These are phyloP conservation scores for Takifugu rubripes DNA, from an alignment of 2,797 vertebrate species.

Conservation along the genomic window DNA sequence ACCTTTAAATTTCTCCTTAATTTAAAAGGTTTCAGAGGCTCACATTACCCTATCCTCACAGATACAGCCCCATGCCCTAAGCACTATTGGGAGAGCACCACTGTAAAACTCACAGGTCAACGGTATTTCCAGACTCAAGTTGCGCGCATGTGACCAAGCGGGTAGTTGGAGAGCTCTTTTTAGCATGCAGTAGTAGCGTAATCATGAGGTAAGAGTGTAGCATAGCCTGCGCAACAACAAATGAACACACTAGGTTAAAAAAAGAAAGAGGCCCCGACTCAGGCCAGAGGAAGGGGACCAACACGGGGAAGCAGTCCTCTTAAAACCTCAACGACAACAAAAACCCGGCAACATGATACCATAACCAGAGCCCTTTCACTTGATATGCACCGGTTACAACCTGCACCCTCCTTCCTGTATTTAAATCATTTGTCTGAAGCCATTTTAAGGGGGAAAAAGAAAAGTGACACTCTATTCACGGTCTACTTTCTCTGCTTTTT, in stretches of 20 bases:
- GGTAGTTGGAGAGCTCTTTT: constrained; percentile 11
- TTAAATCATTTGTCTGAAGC: constrained; percentile 25
- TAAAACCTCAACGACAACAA: constrained; percentile 53
- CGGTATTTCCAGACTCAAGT: constrained; percentile 40
- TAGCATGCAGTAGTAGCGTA: constrained; percentile 8
- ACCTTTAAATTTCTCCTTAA: background rate
- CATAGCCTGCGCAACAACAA: constrained; percentile 23
- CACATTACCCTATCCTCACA: constrained; percentile 20
- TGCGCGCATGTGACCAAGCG: constrained; percentile 41
- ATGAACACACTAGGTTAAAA: constrained; percentile 42
- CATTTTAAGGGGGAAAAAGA: constrained; percentile 44
- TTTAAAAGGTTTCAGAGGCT: constrained; percentile 3
- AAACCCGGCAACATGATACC: constrained; percentile 38
- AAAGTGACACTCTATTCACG: constrained; percentile 43
- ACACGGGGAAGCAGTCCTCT: constrained; percentile 12
- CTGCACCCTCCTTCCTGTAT: background rate
- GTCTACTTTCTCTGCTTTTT: constrained; percentile 37
- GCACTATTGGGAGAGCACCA: constrained; percentile 20
- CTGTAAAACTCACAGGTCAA: constrained; percentile 42
- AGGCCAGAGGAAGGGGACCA: constrained; percentile 5
- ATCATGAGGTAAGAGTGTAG: constrained; percentile 13
- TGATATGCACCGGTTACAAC: constrained; percentile 46
- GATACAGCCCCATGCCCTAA: constrained; percentile 3
- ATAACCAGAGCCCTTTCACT: constrained; percentile 44
- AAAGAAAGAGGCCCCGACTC: constrained; percentile 41